Percentiles rank a stretch among this genome's conserved stretches.
phyloP scores from a whole-genome alignment of 2,888 invertebrate species.

The Harpalus rufipes region DNA sequence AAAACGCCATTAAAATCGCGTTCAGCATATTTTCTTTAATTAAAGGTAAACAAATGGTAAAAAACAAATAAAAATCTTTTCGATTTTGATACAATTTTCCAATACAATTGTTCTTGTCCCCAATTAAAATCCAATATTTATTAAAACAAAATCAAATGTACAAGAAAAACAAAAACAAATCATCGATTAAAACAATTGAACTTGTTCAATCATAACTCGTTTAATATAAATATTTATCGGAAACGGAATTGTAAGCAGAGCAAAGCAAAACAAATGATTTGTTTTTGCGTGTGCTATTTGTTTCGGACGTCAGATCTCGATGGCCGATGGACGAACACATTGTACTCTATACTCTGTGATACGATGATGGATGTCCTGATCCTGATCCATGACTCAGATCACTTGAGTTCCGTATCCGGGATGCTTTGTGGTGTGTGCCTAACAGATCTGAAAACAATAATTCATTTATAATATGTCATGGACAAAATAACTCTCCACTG shows the following conservation, averaged over 20 bases:
- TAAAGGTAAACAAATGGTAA: too few relatives aligned
- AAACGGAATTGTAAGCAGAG: slow-evolving; percentile 44
- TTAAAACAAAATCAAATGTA: slow-evolving; percentile 46
- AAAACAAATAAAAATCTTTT: too few relatives aligned
- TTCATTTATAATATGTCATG: slow-evolving; percentile 39
- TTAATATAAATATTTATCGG: slow-evolving; percentile 54
- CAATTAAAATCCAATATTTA: slow-evolving; percentile 37
- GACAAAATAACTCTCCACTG: slow-evolving; percentile 6
- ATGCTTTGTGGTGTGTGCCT: slow-evolving; percentile 19
- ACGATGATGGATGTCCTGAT: slow-evolving; percentile 56
- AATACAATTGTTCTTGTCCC: background rate
- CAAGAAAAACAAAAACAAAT: slow-evolving; percentile 41
- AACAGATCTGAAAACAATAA: slow-evolving; percentile 51
- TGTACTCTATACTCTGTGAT: slow-evolving; percentile 24
- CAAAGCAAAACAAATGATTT: slow-evolving; percentile 51
- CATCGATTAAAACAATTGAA: slow-evolving; percentile 38
- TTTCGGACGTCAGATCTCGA: slow-evolving; percentile 57
- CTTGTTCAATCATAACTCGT: slow-evolving; percentile 51
- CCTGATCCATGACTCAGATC: slow-evolving; percentile 28
- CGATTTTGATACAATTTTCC: background rate
- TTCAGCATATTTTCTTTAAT: too few relatives aligned
- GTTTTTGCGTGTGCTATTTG: slow-evolving; percentile 49
- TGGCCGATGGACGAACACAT: slow-evolving; percentile 43
- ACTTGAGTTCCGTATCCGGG: slow-evolving; percentile 46
- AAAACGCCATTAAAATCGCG: too few relatives aligned